Base-by-base conservation (phyloP, 2,888 invertebrate genomes). In the Apodemia hepburni region DNA sequence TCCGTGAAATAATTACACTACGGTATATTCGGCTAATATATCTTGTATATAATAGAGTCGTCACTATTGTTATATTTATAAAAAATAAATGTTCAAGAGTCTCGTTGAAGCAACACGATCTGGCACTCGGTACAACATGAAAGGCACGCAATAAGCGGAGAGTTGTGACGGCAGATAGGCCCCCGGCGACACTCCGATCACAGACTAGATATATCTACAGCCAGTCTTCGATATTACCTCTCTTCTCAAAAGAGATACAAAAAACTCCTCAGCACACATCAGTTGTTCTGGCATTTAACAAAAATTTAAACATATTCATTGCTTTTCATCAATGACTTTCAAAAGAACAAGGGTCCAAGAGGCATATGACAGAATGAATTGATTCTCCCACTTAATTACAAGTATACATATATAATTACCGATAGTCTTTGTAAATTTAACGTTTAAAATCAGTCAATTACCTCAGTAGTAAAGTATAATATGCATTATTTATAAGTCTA, bases 61-160 rank as follows among this genome's bases (percentile, higher is more conserved):
- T 38, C 29, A 54, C 54, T 64, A 22, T 49, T 63, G 64, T 61
- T 47, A 66, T 62, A 61, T 63, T 64, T 66, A 29, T 54, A 57
- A 57, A 57, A 57, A 57, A 57, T 57, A 57, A 47, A 47, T 47
- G 45, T 45, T 45, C n/a, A 45, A 54, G 15, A 27, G 77, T 78
- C 79, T 80, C 81, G 79, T 79, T 75, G 76, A 77, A 73, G 74
- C 67, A 73, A 73, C 73, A 70, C 68, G 72, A 75, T 75, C 77
- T 81, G 77, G 83, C 79, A 85, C 79, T 82, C 79, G 83, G 85
- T 85, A 84, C 82, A 86, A 74, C 77, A 85, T 81, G 82, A 87
- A 90, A 90, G 90, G 90, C 90, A 90, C 90, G 83, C 87, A 84
- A 84, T 87, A 90, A 89, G 89, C 89, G 86, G 87, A 88, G 83